Conservation (phyloP, 2,113 vertebrate genomes). For the Empidonax alnorum region DNA sequence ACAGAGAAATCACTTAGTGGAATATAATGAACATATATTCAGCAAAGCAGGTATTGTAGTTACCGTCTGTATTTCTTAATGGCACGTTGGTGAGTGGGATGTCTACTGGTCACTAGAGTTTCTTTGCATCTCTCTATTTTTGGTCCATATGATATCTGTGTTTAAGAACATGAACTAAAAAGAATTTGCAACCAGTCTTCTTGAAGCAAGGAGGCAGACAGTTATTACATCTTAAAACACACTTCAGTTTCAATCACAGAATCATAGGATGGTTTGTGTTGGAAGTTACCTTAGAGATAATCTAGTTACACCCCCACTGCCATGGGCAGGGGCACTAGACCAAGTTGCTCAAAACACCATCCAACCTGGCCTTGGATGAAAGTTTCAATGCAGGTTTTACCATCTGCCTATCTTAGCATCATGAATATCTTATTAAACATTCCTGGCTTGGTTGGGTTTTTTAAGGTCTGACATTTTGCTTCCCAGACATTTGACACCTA, state of each 20-base stretch:
- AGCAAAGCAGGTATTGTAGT: background rate
- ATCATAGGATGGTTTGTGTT: background rate
- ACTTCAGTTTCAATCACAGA: background rate
- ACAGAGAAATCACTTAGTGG: background rate
- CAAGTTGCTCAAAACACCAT: background rate
- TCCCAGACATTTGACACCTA: background rate
- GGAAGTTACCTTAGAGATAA: background rate
- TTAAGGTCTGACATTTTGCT: background rate
- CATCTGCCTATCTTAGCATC: background rate
- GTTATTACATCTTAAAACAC: conserved; percentile 9
- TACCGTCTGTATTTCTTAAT: conserved; percentile 8
- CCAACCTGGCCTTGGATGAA: background rate
- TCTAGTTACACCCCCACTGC: background rate
- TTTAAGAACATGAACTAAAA: conserved; percentile 31
- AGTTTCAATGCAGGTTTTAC: background rate
- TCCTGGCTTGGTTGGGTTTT: background rate
- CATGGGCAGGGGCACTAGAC: background rate
- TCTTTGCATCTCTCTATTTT: conserved; percentile 4
- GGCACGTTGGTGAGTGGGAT: background rate
- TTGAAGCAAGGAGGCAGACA: conserved; percentile 14
- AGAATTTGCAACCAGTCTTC: conserved; percentile 23
- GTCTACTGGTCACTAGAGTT: background rate
- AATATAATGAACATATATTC: conserved; percentile 7
- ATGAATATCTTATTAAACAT: background rate
- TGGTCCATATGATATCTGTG: background rate